A percentile compares a stretch with the other conserved stretches of the same genome.
Conservation (phyloP, 2,888 invertebrate genomes). For the Drosophila atripex region DNA sequence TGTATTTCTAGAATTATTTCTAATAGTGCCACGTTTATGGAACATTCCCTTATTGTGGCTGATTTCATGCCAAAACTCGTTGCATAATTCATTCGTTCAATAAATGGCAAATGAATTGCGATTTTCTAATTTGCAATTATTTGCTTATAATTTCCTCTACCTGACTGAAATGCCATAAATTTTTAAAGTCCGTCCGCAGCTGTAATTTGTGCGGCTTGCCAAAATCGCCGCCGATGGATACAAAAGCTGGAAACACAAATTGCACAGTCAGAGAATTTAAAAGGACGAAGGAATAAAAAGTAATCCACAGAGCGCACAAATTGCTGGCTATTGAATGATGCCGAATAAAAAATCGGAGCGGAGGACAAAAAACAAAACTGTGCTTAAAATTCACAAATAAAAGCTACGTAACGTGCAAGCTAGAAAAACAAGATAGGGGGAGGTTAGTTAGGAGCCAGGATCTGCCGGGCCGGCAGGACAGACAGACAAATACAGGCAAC, state of each 20-base stretch:
- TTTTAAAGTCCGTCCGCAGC: slow-evolving; percentile 20
- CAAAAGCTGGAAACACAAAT: slow-evolving; percentile 44
- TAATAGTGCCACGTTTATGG: background rate
- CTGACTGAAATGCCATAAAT: slow-evolving; percentile 27
- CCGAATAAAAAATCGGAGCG: slow-evolving; percentile 7
- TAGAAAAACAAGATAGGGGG: slow-evolving; percentile 17
- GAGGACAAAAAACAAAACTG: slow-evolving; percentile 36
- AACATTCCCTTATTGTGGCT: background rate
- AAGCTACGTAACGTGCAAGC: slow-evolving; percentile 37
- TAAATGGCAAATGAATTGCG: slow-evolving; percentile 32
- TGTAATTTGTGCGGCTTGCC: slow-evolving; percentile 18
- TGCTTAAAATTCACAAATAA: slow-evolving; percentile 53
- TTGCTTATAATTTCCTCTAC: slow-evolving; percentile 37
- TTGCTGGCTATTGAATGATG: slow-evolving; percentile 38
- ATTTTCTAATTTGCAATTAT: slow-evolving; percentile 33
- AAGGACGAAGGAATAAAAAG: slow-evolving; percentile 18
- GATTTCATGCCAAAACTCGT: slow-evolving; percentile 28
- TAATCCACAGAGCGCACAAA: slow-evolving; percentile 50
- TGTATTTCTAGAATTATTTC: background rate
- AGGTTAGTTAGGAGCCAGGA: slow-evolving; percentile 39
- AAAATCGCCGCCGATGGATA: slow-evolving; percentile 19
- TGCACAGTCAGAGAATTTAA: slow-evolving; percentile 38
- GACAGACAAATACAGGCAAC: slow-evolving; percentile 40
- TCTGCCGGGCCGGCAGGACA: background rate
- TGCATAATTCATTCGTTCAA: slow-evolving; percentile 38